Percentiles rank a stretch among this genome's conserved stretches.
Evolutionary conservation across 2,797 vertebrate genomes (phyloP).

Genomic region (Orientallactaga sibirica): DNA sequence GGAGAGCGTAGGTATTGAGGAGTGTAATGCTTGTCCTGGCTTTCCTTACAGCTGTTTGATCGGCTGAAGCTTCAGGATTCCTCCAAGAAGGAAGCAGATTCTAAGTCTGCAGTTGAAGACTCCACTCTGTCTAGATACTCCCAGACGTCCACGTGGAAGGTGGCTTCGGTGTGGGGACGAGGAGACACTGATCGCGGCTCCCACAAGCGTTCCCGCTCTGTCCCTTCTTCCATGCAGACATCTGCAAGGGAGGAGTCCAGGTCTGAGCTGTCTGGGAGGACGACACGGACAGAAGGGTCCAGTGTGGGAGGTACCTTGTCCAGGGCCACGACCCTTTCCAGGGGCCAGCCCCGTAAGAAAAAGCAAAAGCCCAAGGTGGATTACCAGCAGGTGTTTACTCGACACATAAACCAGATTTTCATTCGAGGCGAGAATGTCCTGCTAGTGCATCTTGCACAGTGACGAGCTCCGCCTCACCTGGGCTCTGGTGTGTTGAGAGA

Average conservation of each 20-base stretch:
- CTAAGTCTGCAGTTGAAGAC: slow-evolving; percentile 83
- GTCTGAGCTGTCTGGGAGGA: slow-evolving; percentile 84
- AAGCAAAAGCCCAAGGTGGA: slow-evolving; percentile 88
- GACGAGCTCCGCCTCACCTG: slow-evolving; percentile 80
- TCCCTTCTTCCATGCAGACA: slow-evolving; percentile 81
- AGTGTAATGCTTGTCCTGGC: slow-evolving; percentile 54
- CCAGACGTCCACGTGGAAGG: slow-evolving; percentile 83
- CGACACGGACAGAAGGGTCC: slow-evolving; percentile 84
- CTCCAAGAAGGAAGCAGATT: slow-evolving; percentile 84
- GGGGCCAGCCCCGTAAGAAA: slow-evolving; percentile 85
- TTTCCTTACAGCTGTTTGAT: slow-evolving; percentile 93
- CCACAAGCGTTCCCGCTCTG: slow-evolving; percentile 80
- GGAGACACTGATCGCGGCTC: slow-evolving; percentile 85
- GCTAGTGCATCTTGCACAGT: slow-evolving; percentile 94
- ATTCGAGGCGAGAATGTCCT: slow-evolving; percentile 97
- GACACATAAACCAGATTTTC: slow-evolving; percentile 98
- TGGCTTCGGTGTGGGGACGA: slow-evolving; percentile 84
- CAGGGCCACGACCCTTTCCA: slow-evolving; percentile 80
- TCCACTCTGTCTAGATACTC: slow-evolving; percentile 86
- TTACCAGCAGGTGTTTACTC: slow-evolving; percentile 94
- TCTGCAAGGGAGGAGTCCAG: slow-evolving; percentile 83
- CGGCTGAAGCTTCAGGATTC: slow-evolving; percentile 94
- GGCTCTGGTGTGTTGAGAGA: slow-evolving; percentile 76
- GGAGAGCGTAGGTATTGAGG: not conserved
- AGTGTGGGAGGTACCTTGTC: slow-evolving; percentile 79